Evolutionary conservation across 2,113 vertebrate species (phyloP), one percentile per base, ranked within the genome.

Genomic region (Apteryx owenii): DNA sequence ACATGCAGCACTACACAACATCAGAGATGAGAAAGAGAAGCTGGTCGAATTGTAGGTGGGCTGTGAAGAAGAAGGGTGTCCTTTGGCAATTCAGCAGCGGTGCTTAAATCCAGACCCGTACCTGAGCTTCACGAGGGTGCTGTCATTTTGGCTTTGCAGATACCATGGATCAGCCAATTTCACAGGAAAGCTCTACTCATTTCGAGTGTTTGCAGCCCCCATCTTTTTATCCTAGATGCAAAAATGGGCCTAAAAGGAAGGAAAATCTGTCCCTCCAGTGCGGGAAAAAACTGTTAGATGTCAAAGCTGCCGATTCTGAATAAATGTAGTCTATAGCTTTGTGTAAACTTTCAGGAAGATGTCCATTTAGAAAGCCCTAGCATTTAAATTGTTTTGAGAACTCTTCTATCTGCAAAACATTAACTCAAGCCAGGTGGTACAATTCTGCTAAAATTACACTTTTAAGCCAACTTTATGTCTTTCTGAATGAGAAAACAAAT

Each of bases 41-140:
- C 4, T 0, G 0, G 28, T 11, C 81, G 81, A 33, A 10, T 0
- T 10, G 33, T 0, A 48, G 64, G 51, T 53, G 80, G 78, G 62
- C 19, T 22, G 9, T 0, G 5, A 9, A 28, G 48, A 13, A 54
- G 48, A 36, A 9, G 69, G 68, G 73, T 5, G 16, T 65, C 61
- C 76, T 65, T 5, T 0, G 31, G 77, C 44, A n/a, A 46, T 3
- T 5, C 0, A 0, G 38, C 8, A 19, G 71, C 1, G 1, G 12
- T n/a, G 54, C 60, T 3, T 40, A 28, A 33, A 28, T 7, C 29
- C 42, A 46, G 46, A 50, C 6, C 53, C 70, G 26, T 0, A 0
- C 12, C 48, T 6, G 84, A 33, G 11, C 56, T 31, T 23, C 17
- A 5, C 8, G 10, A 4, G 18, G 4, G 1, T 28, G 64, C 62